Base-by-base conservation (phyloP, 37 sponge, comb jelly and placozoan species). In the Geodia barretti region DNA sequence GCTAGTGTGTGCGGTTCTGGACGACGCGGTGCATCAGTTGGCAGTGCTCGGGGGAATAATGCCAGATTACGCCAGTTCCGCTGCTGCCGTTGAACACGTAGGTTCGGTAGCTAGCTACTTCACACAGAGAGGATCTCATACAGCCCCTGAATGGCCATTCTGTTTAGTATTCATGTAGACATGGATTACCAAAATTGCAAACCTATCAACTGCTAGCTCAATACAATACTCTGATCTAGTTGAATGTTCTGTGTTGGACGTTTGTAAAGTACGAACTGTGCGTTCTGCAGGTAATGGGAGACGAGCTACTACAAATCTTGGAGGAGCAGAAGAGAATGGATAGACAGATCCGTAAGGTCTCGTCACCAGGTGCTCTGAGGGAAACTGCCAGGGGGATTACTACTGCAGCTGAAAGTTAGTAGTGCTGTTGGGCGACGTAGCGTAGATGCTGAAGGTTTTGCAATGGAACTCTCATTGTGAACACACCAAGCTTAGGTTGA, bases 21-120 rank as follows among this genome's bases (percentile, higher is more conserved):
- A 91, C 67, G 97, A 97, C 75, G 85, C 81, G 68, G 83, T 83
- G 4, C 91, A 97, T 70, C 94, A 97, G 83, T 64, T 93, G 39
- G 86, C 87, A 25, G 81, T 97, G 17, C 77, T 97, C 63, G 92
- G 92, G 0, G 92, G 89, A 4, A 89, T 97, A 38, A 80, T 88
- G 41, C 84, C 91, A 7, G 73, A 32, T 73, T 80, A 79, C 62
- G 41, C 75, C 36, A 80, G 75, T 9, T 85, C 85, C 33, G 82
- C 91, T 4, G 85, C 91, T 4, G 83, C 91, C 26, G 82, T 85
- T 67, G 91, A 90, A 60, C 60, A 25, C 28, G 86, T 89, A 70
- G 66, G 89, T 43, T 61, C 24, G 47, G 54, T 47, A 47, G 54
- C 54, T 17, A 47, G 14, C 7, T 14, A 47, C n/a, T 47, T 7